phyloP scores from a whole-genome alignment of 2,113 vertebrate species.

The Centropus bengalensis region DNA sequence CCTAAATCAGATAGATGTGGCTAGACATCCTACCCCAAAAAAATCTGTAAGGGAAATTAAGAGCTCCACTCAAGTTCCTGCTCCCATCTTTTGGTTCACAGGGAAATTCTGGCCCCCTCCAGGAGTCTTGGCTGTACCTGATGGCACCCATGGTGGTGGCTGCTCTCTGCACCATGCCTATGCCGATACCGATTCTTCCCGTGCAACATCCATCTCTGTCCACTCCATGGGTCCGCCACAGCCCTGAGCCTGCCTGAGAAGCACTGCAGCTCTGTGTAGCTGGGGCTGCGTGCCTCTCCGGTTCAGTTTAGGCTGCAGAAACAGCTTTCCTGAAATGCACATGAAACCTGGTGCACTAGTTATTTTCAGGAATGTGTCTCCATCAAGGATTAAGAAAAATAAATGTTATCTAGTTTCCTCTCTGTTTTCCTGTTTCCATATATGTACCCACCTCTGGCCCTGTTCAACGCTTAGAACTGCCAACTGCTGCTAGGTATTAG shows the following conservation, averaged over 20 bases:
- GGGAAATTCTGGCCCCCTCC: not conserved
- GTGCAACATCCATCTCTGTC: fast-evolving
- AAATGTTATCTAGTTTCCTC: slow-evolving; percentile 11
- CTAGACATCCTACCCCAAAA: not conserved
- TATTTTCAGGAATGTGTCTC: slow-evolving; percentile 51
- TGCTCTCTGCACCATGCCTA: not conserved
- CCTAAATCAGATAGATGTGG: not conserved
- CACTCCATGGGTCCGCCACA: not conserved
- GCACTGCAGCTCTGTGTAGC: fast-evolving
- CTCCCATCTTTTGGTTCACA: not conserved
- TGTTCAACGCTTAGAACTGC: not conserved
- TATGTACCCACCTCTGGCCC: slow-evolving; percentile 18
- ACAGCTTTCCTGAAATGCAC: not conserved
- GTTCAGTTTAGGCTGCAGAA: not conserved
- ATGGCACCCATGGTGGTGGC: fast-evolving
- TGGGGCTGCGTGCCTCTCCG: not conserved
- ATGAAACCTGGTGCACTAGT: not conserved
- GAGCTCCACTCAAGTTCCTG: too few species aligned
- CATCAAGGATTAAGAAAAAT: slow-evolving; percentile 38
- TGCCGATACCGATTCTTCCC: fast-evolving
- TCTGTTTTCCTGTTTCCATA: slow-evolving; percentile 54
- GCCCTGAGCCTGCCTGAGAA: not conserved
- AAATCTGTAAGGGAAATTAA: not conserved
- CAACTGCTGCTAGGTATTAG: slow-evolving; percentile 1
- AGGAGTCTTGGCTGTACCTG: not conserved